phyloP scores from a whole-genome alignment of 2,797 vertebrate species.

The Podarcis siculus region DNA sequence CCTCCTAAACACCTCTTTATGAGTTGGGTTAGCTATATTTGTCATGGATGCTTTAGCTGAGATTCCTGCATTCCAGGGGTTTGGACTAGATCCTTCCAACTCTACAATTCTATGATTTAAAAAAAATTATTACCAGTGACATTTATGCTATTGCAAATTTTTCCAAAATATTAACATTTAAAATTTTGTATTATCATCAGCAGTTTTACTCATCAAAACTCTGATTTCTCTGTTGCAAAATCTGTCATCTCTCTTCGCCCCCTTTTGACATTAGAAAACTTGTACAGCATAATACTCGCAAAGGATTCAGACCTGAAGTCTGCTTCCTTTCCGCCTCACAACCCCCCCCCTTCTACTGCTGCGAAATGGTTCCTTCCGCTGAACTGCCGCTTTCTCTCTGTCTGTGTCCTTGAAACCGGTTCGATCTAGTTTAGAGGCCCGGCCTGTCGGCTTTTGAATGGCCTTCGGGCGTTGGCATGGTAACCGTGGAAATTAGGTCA shows the following conservation, averaged over 20 bases:
- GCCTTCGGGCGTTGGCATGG: constrained; percentile 5
- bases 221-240: no score
- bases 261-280: background rate
- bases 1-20: background rate
- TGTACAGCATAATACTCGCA: background rate
- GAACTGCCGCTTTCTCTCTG: background rate
- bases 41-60: no score
- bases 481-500: constrained; percentile 29
- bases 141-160: no score
- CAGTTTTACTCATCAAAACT: background rate
- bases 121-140: no score
- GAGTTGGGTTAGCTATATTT: no score
- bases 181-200: background rate
- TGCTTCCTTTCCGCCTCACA: background rate
- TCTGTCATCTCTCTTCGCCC: background rate
- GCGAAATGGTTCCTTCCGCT: constrained; percentile 28
- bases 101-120: no score
- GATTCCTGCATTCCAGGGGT: no score
- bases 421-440: constrained; percentile 10
- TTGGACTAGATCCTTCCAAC: no score
- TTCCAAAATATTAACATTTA: background rate
- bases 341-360: background rate
- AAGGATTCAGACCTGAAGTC: background rate
- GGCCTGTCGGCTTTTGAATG: background rate
- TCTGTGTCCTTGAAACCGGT: background rate